Percentiles rank a stretch among this genome's conserved stretches.
Conservation (phyloP, 2,797 vertebrate species). For the Syncerus caffer region DNA sequence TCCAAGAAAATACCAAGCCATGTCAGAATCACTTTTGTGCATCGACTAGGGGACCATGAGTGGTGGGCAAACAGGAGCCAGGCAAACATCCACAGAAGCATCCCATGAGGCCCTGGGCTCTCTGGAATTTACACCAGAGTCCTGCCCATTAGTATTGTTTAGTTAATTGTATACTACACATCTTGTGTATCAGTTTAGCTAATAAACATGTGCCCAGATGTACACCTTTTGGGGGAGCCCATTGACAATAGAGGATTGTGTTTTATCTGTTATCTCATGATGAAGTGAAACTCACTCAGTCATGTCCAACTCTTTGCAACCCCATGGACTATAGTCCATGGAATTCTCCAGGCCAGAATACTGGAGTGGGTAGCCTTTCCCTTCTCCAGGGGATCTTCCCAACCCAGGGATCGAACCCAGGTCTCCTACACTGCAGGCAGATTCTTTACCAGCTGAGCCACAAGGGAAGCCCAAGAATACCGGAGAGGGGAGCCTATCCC, state of each 20-base stretch:
- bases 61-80: not conserved
- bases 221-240: not conserved
- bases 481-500: too few relatives aligned
- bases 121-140: not conserved
- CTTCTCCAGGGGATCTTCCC: too few relatives aligned
- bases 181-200: not conserved
- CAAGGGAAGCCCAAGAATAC: too few relatives aligned
- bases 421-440: too few relatives aligned
- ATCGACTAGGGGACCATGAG: not conserved
- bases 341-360: too few relatives aligned
- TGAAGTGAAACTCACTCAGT: not conserved
- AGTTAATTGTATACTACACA: not conserved
- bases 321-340: too few relatives aligned
- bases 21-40: not conserved
- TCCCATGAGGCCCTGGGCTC: not conserved
- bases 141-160: not conserved
- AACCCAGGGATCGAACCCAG: too few relatives aligned
- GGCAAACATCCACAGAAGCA: not conserved
- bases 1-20: not conserved
- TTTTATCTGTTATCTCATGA: not conserved
- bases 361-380: too few relatives aligned
- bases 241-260: not conserved
- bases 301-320: too few relatives aligned
- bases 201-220: not conserved
- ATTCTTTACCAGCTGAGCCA: too few relatives aligned